Evolutionary conservation across 2,888 invertebrate genomes (phyloP).

Genomic region (Furcula furcula): DNA sequence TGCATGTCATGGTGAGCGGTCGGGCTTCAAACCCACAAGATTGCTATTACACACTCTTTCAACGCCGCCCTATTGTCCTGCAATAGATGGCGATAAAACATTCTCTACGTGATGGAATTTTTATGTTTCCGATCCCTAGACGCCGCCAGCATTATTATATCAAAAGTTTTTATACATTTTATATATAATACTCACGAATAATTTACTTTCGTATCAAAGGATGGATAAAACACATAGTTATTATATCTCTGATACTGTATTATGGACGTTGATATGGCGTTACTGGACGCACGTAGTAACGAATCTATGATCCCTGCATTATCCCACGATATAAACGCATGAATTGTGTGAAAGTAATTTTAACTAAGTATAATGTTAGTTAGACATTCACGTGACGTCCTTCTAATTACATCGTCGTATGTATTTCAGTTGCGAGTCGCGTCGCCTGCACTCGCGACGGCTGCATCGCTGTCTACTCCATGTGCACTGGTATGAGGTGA

Average conservation of each 20-base stretch:
- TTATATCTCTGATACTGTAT: background rate
- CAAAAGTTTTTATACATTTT: conserved; percentile 26
- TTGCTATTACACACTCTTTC: conserved; percentile 53
- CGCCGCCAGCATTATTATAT: conserved; percentile 49
- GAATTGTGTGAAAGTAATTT: conserved; percentile 15
- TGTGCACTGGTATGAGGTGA: conserved; percentile 76
- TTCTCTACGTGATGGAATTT: conserved; percentile 74
- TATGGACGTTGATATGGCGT: background rate
- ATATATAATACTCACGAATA: conserved; percentile 28
- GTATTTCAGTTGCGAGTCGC: conserved; percentile 63
- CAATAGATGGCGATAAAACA: conserved; percentile 67
- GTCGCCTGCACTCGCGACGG: conserved; percentile 50
- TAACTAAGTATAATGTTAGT: conserved; percentile 18
- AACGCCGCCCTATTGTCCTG: conserved; percentile 71
- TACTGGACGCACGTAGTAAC: conserved; percentile 15
- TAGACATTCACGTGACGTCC: background rate
- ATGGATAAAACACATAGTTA: background rate
- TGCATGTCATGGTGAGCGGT: conserved; percentile 34
- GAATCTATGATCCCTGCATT: conserved; percentile 4
- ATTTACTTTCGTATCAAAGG: conserved; percentile 10
- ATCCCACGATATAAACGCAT: conserved; percentile 5
- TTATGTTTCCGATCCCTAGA: conserved; percentile 74
- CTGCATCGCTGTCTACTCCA: conserved; percentile 50
- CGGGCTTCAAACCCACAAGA: conserved; percentile 25
- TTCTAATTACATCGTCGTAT: conserved; percentile 15